Evolutionary conservation across 2,888 invertebrate species (phyloP), one percentile per base, ranked within the genome.

Genomic region (Melanostoma scalare): DNA sequence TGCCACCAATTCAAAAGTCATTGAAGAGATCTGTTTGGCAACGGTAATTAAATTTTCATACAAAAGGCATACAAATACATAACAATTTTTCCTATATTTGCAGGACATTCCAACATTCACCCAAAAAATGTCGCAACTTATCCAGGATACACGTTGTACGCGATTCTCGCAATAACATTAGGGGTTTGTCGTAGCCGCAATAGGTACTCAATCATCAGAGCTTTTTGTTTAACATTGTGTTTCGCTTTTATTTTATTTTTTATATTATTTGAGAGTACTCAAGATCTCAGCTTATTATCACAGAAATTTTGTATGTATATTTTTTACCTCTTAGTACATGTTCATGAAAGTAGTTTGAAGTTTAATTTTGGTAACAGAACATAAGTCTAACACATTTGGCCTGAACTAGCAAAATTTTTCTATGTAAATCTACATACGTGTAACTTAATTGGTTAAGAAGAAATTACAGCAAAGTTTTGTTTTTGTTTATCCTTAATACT

Each of bases 101-200:
- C 86, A 91, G 91, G 91, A 91, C 89, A 89, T 91, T 88, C 91
- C 91, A 89, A 91, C 91, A 87, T 91, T 91, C 88, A 89, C 91
- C 81, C 89, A 89, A 86, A 90, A 90, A 87, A 88, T 91, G 87
- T 89, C 90, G 77, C 90, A 91, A 87, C 88, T 91, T 63, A 89
- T 91, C 86, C 90, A 91, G 87, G 91, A 91, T 88, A 89, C 90
- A 73, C 89, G 90, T 81, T 90, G 90, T 86, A 88, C 88, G 86
- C 89, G 89, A 86, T 87, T 90, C 40, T 87, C 89, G 86, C 90
- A 90, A 88, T 85, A 85, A 40, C 77, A 71, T 50, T 61, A 79
- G 52, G 36, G 48, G 30, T 65, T 50, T 46, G 42, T 48, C 33
- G 6, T 8, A 10, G 20, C 44, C 48, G 42, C 36, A 63, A 48